Conservation (phyloP, 2,797 vertebrate genomes). For the Ciconia nigra region DNA sequence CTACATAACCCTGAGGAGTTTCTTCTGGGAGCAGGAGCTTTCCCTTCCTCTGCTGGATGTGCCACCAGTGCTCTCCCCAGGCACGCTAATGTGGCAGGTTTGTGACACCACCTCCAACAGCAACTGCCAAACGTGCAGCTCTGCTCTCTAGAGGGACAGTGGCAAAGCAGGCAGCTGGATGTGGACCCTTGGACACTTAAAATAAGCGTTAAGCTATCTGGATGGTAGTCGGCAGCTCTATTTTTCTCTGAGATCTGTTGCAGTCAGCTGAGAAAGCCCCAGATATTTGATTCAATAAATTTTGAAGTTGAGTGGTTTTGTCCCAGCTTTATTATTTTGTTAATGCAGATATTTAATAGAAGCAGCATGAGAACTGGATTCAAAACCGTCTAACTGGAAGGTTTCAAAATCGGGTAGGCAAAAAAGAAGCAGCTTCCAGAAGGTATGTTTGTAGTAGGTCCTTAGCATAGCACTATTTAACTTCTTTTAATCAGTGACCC, state of each 20-base stretch:
- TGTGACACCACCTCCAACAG: neutral
- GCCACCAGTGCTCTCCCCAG: neutral
- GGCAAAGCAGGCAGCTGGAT: neutral
- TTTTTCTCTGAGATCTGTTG: neutral
- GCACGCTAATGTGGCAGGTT: accelerated
- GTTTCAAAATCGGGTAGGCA: neutral
- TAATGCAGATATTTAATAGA: neutral
- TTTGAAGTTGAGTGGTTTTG: neutral
- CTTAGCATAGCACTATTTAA: conserved; percentile 23
- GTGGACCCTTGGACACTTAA: neutral
- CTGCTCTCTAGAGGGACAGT: neutral
- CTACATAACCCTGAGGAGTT: neutral
- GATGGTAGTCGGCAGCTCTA: neutral
- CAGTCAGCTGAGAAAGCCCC: neutral
- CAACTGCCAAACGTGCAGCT: accelerated
- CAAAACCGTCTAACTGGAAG: neutral
- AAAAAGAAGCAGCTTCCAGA: neutral
- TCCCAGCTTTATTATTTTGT: neutral
- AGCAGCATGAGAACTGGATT: neutral
- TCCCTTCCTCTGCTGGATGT: neutral
- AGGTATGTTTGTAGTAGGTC: conserved; percentile 21
- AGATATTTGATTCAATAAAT: neutral
- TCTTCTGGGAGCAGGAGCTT: neutral
- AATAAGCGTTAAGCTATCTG: neutral
- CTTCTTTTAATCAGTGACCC: conserved; percentile 46